A percentile compares a stretch with the other conserved stretches of the same genome.
Conservation (phyloP, 2,113 vertebrate genomes). For the Pituophis catenifer region DNA sequence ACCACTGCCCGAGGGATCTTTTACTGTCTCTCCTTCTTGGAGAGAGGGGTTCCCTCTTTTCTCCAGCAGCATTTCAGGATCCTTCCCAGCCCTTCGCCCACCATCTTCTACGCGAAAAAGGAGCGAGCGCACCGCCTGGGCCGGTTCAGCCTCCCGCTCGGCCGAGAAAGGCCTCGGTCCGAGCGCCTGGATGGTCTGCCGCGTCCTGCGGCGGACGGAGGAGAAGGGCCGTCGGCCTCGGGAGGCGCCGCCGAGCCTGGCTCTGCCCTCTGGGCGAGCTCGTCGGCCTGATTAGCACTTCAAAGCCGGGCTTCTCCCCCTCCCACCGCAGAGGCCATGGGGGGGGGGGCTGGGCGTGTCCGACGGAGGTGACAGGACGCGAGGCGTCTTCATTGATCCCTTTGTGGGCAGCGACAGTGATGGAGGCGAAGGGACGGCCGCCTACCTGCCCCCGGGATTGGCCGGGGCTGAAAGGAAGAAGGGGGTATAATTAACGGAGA, state of each 20-base stretch:
- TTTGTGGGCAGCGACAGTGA: constrained; percentile 84
- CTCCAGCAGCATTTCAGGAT: constrained; percentile 56
- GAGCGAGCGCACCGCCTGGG: constrained; percentile 53
- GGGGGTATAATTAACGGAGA: constrained; percentile 90
- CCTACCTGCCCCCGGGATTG: constrained; percentile 83
- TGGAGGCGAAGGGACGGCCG: constrained; percentile 80
- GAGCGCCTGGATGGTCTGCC: constrained; percentile 73
- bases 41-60: constrained; percentile 38
- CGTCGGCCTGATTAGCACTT: constrained; percentile 89
- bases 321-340: constrained; percentile 86
- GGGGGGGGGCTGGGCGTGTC: constrained; percentile 84
- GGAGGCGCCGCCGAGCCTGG: constrained; percentile 76
- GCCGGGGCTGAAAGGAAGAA: constrained; percentile 87
- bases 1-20: constrained; percentile 63
- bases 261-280: constrained; percentile 74
- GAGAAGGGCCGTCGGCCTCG: constrained; percentile 69
- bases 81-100: constrained; percentile 44
- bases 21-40: constrained; percentile 51
- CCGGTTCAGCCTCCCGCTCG: constrained; percentile 54
- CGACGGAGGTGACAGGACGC: constrained; percentile 82
- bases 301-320: constrained; percentile 87
- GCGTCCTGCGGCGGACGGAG: constrained; percentile 75
- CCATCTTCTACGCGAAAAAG: constrained; percentile 39
- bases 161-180: constrained; percentile 68
- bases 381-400: constrained; percentile 85